Conservation (phyloP, 2,797 vertebrate species). For the Ptychobarbus kaznakovi region DNA sequence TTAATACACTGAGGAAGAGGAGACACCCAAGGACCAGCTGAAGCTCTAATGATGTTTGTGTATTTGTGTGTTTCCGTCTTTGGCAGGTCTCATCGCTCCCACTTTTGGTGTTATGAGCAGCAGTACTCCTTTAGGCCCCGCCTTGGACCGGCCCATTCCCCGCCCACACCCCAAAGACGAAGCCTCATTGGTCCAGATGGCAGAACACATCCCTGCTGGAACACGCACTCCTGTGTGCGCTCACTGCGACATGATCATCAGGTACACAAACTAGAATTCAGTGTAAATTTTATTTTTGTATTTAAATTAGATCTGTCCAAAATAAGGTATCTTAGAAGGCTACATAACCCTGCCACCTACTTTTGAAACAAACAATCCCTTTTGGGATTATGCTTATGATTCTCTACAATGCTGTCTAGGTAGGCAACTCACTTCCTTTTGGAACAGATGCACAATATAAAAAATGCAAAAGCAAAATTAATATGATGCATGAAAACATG, state of each 20-base stretch:
- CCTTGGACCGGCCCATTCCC: conserved; percentile 67
- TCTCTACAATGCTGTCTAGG: neutral
- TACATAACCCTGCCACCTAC: neutral
- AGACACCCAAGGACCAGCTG: neutral
- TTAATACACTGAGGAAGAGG: neutral
- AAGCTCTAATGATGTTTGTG: neutral
- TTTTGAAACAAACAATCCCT: neutral
- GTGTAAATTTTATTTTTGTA: neutral
- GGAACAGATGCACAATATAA: neutral
- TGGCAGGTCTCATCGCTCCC: conserved; percentile 73
- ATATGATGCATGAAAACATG: neutral
- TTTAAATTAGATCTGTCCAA: neutral
- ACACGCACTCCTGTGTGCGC: conserved; percentile 94
- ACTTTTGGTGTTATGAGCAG: conserved; percentile 81
- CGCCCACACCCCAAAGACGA: conserved; percentile 83
- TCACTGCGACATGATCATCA: conserved; percentile 91
- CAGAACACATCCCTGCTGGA: conserved; percentile 94
- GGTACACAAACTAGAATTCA: conserved; percentile 73
- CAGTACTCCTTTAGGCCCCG: conserved; percentile 68
- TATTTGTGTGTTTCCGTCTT: conserved; percentile 4
- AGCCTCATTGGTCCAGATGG: conserved; percentile 89
- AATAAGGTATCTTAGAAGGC: neutral
- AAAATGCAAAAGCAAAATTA: neutral
- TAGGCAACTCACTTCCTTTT: neutral
- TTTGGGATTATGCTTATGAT: neutral